Evolutionary conservation across 2,888 invertebrate species (phyloP).

Genomic region (Eudasyphora cyanicolor): DNA sequence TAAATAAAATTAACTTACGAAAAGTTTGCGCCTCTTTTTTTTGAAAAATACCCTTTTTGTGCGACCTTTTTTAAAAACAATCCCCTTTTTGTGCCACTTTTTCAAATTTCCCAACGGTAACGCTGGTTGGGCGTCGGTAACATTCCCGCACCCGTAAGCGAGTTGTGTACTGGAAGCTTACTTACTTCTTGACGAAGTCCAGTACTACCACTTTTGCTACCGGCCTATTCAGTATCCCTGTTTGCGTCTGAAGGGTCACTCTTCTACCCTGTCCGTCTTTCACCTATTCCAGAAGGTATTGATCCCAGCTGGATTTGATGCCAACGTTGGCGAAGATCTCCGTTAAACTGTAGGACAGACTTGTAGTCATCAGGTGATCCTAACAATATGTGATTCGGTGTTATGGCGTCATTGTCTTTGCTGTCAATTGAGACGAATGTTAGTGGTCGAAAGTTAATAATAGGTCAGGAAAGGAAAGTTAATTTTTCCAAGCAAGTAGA

Average conservation of each 20-base stretch:
- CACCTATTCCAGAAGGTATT: slow-evolving; percentile 8
- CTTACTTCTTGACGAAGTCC: slow-evolving; percentile 10
- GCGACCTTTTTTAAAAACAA: too few species aligned
- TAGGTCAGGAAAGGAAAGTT: slow-evolving; percentile 48
- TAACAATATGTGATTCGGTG: slow-evolving; percentile 62
- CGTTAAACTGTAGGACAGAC: slow-evolving; percentile 4
- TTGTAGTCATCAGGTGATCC: slow-evolving; percentile 61
- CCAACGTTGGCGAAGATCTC: slow-evolving; percentile 56
- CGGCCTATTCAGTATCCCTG: background rate
- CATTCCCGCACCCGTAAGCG: slow-evolving; percentile 31
- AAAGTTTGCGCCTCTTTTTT: too few species aligned
- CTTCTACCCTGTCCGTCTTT: slow-evolving; percentile 14
- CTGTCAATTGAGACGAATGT: slow-evolving; percentile 62
- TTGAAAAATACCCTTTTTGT: too few species aligned
- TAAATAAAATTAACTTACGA: too few species aligned
- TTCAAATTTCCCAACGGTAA: too few species aligned
- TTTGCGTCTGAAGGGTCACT: background rate
- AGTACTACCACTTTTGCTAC: slow-evolving; percentile 18
- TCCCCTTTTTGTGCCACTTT: too few species aligned
- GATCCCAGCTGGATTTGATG: slow-evolving; percentile 38
- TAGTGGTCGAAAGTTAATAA: slow-evolving; percentile 57
- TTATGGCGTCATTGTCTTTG: slow-evolving; percentile 62
- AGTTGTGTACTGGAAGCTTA: background rate
- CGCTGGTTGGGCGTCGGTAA: slow-evolving; percentile 8
- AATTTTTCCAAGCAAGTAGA: slow-evolving; percentile 47